A percentile compares a stretch with the other conserved stretches of the same genome.
Evolutionary conservation across 2,113 vertebrate species (phyloP).

Genomic region (Bothrops jararaca): DNA sequence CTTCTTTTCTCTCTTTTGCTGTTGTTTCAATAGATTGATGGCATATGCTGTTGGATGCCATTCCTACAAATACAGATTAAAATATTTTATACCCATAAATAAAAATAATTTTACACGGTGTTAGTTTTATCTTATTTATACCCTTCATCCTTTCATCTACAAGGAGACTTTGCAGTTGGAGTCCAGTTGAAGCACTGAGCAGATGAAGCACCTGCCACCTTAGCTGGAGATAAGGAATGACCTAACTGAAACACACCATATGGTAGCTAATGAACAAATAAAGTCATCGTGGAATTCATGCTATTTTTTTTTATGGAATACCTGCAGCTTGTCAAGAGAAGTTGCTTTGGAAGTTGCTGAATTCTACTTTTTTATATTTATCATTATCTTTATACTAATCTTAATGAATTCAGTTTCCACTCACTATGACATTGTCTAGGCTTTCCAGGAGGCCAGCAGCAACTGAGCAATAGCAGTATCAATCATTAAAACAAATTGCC

Average conservation of each 20-base stretch:
- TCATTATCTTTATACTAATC: slow-evolving; percentile 18
- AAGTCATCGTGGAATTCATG: slow-evolving; percentile 6
- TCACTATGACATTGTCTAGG: slow-evolving; percentile 15
- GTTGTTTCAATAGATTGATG: background rate
- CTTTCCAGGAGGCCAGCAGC: slow-evolving; percentile 19
- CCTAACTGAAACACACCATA: background rate
- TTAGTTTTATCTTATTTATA: slow-evolving; percentile 8
- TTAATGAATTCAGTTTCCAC: slow-evolving; percentile 29
- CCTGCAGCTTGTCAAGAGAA: background rate
- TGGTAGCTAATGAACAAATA: background rate
- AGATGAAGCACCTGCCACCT: background rate
- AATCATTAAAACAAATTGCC: slow-evolving; percentile 46
- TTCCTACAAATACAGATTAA: background rate
- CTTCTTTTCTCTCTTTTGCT: background rate
- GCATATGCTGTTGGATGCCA: background rate
- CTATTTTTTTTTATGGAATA: slow-evolving; percentile 21
- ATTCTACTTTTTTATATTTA: slow-evolving; percentile 30
- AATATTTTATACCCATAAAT: background rate
- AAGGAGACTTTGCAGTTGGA: background rate
- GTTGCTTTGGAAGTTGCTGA: background rate
- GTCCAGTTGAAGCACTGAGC: background rate
- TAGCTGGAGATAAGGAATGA: background rate
- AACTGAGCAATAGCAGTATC: slow-evolving; percentile 24
- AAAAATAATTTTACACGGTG: background rate
- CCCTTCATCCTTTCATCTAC: background rate